Evolutionary conservation across 2,888 invertebrate genomes (phyloP).

Genomic region (Yponomeuta malinellus): DNA sequence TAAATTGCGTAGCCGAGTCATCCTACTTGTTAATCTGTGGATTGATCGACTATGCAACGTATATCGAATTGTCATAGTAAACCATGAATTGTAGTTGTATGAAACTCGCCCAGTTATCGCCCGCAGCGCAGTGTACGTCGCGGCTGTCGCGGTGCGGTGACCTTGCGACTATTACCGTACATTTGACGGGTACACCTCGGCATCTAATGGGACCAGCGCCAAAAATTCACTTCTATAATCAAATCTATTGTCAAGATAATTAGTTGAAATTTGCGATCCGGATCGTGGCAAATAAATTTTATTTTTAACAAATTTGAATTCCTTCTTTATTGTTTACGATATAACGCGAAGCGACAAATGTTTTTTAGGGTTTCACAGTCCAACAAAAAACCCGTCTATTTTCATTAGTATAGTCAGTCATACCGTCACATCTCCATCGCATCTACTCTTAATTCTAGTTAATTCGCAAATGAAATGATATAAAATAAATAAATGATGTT

Average conservation of each 20-base stretch:
- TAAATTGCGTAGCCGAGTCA: too few relatives aligned
- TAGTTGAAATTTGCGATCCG: constrained; percentile 10
- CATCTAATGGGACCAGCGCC: constrained; percentile 8
- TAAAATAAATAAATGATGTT: too few relatives aligned
- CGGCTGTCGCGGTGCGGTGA: constrained; percentile 3
- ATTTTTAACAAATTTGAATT: constrained; percentile 4
- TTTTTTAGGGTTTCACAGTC: neutral
- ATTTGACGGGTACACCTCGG: constrained; percentile 10
- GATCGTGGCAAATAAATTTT: constrained; percentile 4
- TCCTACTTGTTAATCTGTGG: too few relatives aligned
- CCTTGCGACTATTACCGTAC: constrained; percentile 11
- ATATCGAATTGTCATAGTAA: too few relatives aligned
- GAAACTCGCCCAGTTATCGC: neutral
- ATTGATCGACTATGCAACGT: too few relatives aligned
- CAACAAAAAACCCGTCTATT: too few relatives aligned
- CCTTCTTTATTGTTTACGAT: neutral
- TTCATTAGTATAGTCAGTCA: too few relatives aligned
- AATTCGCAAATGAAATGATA: too few relatives aligned
- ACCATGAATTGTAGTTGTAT: too few relatives aligned
- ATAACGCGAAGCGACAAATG: neutral
- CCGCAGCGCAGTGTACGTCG: neutral
- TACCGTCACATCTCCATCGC: too few relatives aligned
- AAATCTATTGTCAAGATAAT: constrained; percentile 12
- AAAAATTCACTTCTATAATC: neutral
- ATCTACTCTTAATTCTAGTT: too few relatives aligned